These are phyloP conservation scores for Himalopsyche japonica DNA, from an alignment of 2,888 invertebrate genomes.

Conservation along the genomic window DNA sequence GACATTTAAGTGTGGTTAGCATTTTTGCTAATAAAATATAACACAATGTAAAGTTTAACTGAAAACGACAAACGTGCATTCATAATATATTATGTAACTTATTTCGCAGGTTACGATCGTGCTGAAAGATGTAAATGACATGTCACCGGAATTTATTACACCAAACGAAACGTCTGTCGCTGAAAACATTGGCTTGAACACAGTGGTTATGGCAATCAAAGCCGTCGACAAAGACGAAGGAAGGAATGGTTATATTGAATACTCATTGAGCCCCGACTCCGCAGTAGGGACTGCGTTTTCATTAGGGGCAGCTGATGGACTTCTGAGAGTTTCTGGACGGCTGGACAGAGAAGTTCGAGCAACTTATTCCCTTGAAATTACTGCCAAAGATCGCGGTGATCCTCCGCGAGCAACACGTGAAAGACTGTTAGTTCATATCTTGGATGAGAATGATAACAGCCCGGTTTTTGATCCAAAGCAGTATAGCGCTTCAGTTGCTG, in stretches of 20 bases:
- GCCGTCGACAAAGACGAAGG: conserved; percentile 90
- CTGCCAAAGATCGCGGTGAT: conserved; percentile 87
- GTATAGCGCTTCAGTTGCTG: conserved; percentile 87
- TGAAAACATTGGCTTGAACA: conserved; percentile 85
- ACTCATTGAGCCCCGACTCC: conserved; percentile 72
- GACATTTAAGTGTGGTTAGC: too few relatives aligned
- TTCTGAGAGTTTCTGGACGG: conserved; percentile 80
- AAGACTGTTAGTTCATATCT: conserved; percentile 71
- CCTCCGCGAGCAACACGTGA: conserved; percentile 74
- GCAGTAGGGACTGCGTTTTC: conserved; percentile 72
- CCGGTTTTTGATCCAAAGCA: conserved; percentile 88
- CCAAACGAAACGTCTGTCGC: conserved; percentile 77
- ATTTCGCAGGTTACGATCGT: conserved; percentile 77
- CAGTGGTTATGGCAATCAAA: conserved; percentile 86
- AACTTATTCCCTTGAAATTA: conserved; percentile 74
- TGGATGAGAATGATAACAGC: conserved; percentile 89
- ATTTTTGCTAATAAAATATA: too few relatives aligned
- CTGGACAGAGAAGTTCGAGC: conserved; percentile 82
- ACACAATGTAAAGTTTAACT: too few relatives aligned
- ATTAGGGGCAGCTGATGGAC: conserved; percentile 84
- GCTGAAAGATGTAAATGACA: conserved; percentile 89
- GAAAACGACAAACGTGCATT: background rate
- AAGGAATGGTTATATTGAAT: conserved; percentile 88
- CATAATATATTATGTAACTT: conserved; percentile 18
- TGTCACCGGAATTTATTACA: conserved; percentile 83